Conservation (phyloP, 2,888 invertebrate species). For the Diogma glabrata region DNA sequence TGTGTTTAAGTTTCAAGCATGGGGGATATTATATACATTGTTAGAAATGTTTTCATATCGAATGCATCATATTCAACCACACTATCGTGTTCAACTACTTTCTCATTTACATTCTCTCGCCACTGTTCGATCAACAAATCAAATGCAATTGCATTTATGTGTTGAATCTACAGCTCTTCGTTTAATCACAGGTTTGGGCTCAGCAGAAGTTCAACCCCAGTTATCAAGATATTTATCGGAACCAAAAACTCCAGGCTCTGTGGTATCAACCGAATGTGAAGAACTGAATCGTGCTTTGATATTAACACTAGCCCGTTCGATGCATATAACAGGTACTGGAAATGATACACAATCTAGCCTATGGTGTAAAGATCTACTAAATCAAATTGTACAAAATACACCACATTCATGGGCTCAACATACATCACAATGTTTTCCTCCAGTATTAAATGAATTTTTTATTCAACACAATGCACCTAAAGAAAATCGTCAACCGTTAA, state of each 20-base stretch:
- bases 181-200: constrained; percentile 80
- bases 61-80: constrained; percentile 92
- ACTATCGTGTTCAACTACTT: constrained; percentile 84
- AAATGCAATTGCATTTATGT: constrained; percentile 86
- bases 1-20: constrained; percentile 84
- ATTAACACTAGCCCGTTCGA: constrained; percentile 81
- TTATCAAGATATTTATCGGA: constrained; percentile 84
- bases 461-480: constrained; percentile 69
- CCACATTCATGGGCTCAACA: constrained; percentile 93
- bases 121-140: constrained; percentile 86
- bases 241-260: constrained; percentile 56
- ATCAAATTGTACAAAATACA: constrained; percentile 84
- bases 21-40: constrained; percentile 91
- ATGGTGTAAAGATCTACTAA: constrained; percentile 84
- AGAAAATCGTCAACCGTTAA: constrained; percentile 83
- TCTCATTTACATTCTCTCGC: constrained; percentile 86
- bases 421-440: constrained; percentile 84
- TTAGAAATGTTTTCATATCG: constrained; percentile 95
- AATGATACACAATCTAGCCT: constrained; percentile 43
- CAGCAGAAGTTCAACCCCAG: constrained; percentile 88
- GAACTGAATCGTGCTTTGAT: constrained; percentile 90
- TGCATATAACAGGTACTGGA: constrained; percentile 78
- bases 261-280: constrained; percentile 89
- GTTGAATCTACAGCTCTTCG: constrained; percentile 82
- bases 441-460: constrained; percentile 76